Evolutionary conservation across 1,140 invertebrate genomes (phyloP).

Genomic region (Euura saliciscinereae): DNA sequence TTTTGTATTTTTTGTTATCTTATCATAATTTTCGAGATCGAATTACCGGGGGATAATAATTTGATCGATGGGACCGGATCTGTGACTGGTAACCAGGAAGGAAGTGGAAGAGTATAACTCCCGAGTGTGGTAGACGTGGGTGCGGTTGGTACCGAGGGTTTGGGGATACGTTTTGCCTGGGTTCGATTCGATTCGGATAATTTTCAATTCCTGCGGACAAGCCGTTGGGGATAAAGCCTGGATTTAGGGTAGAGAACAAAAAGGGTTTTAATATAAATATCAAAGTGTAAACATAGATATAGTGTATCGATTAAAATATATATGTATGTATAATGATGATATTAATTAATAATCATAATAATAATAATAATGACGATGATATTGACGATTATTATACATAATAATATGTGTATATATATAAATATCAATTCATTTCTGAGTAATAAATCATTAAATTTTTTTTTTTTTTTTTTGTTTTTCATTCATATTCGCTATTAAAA

Average conservation of each 20-base stretch:
- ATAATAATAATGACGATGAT: not conserved
- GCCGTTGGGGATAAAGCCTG: not conserved
- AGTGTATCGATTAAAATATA: constrained; percentile 15
- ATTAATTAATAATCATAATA: not conserved
- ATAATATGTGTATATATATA: too few species aligned
- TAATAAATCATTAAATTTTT: too few species aligned
- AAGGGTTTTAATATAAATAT: not conserved
- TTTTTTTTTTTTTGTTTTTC: too few species aligned
- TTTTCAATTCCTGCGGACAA: not conserved
- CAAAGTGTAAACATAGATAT: constrained; percentile 3
- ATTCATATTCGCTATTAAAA: too few species aligned
- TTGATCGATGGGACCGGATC: too few species aligned
- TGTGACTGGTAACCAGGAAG: not conserved
- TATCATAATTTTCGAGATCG: too few species aligned
- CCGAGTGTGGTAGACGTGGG: not conserved
- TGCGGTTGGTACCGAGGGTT: not conserved
- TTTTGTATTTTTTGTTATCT: too few species aligned
- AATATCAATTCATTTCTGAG: too few species aligned
- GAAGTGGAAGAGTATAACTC: not conserved
- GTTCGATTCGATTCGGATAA: not conserved
- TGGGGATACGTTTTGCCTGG: not conserved
- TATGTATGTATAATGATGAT: not conserved
- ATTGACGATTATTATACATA: not conserved
- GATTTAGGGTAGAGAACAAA: not conserved
- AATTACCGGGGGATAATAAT: too few species aligned